Evolutionary conservation across 2,113 vertebrate genomes (phyloP).

Genomic region (Hyaena hyaena): DNA sequence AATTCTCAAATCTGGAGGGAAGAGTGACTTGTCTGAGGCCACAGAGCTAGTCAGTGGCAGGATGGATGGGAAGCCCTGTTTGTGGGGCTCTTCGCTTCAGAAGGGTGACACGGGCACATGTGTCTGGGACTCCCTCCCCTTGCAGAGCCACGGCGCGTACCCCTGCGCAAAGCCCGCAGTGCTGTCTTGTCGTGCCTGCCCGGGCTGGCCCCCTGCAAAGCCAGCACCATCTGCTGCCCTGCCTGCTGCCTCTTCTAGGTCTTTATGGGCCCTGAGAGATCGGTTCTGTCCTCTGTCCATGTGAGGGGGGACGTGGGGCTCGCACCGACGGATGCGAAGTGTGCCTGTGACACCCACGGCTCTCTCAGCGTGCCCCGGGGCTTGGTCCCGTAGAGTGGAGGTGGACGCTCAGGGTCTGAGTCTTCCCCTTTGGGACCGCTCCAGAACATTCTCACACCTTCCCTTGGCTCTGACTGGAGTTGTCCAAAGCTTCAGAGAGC

Average conservation of each 20-base stretch:
- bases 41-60: not conserved
- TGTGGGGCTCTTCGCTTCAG: not conserved
- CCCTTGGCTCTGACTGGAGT: not conserved
- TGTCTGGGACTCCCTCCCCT: fast-evolving
- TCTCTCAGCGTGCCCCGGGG: not conserved
- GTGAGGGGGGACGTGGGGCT: not conserved
- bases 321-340: fast-evolving
- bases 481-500: not conserved
- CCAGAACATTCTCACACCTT: not conserved
- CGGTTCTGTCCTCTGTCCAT: fast-evolving
- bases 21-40: not conserved
- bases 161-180: fast-evolving
- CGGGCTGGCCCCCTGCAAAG: not conserved
- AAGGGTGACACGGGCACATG: fast-evolving
- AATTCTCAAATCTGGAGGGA: not conserved
- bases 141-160: fast-evolving
- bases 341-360: too few relatives aligned
- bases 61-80: not conserved
- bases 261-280: fast-evolving
- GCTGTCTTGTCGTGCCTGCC: fast-evolving
- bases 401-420: not conserved
- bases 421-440: not conserved
- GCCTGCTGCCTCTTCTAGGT: not conserved
- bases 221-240: fast-evolving
- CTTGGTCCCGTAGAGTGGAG: not conserved